Percentiles rank a stretch among this genome's conserved stretches.
Conservation (phyloP, 2,797 vertebrate genomes). For the Nyctibius grandis region DNA sequence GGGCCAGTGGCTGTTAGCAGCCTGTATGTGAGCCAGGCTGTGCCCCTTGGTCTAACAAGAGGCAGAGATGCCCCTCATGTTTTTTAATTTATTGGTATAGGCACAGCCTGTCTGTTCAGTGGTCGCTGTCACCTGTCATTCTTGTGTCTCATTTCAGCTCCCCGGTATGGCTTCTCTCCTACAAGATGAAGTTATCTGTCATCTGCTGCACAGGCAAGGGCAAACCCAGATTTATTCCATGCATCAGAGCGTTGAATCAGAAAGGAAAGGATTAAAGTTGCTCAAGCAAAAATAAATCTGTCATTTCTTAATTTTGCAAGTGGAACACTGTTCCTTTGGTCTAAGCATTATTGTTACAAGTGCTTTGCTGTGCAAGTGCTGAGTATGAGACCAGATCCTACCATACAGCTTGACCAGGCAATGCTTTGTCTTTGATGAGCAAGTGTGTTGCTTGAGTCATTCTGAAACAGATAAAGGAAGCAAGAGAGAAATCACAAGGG, state of each 20-base stretch:
- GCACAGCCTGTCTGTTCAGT: background rate
- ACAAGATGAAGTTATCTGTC: background rate
- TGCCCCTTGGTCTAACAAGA: background rate
- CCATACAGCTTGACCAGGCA: background rate
- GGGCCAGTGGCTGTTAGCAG: background rate
- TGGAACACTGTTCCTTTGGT: background rate
- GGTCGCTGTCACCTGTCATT: background rate
- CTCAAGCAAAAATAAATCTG: background rate
- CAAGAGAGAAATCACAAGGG: background rate
- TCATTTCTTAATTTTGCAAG: background rate
- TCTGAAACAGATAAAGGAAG: conserved; percentile 30
- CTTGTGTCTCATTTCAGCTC: background rate
- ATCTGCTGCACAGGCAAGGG: background rate
- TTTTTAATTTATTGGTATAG: background rate
- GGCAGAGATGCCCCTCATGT: background rate
- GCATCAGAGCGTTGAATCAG: background rate
- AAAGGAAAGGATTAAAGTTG: background rate
- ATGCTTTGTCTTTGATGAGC: background rate
- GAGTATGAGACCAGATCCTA: background rate
- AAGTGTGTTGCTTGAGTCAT: conserved; percentile 24
- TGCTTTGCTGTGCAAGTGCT: background rate
- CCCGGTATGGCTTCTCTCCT: background rate
- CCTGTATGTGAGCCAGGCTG: background rate
- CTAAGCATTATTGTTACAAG: background rate
- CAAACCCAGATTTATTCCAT: background rate